Base-by-base conservation (phyloP, 2,797 vertebrate species). In the Enteromius unitaeniatus region DNA sequence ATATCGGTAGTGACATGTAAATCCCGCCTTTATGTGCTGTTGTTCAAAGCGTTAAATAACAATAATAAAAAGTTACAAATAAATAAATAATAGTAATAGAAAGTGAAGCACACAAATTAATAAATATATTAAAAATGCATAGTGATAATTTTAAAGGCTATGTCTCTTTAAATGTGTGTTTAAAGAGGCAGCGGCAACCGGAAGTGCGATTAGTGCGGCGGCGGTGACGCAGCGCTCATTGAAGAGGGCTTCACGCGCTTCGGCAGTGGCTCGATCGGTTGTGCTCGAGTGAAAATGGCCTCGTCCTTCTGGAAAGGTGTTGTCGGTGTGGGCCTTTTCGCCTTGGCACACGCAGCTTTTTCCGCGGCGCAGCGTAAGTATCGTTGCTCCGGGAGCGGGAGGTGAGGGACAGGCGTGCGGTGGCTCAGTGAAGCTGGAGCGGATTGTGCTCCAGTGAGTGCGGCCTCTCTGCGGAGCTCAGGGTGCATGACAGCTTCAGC, bases 291-390 rank as follows among this genome's bases (percentile, higher is more conserved):
- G 86, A 93, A 93, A 87, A 97, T 97, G 97, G 96, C 97, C 88
- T 96, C 96, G 88, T 97, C 97, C 86, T 94, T 98, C 79, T 99
- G 97, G 98, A 99, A 98, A 94, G 96, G 96, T 91, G 92, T 98
- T 82, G 97, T 98, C 85, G 96, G 97, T 60, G 86, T 98, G 53
- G 98, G 98, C 83, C 95, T 99, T 1, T 97, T 99, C 88, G 96
- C 97, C 11, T 90, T 99, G 92, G 97, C 97, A 58, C 97, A 99
- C 60, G 96, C 97, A n/a, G 97, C 97, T 78, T 99, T 99, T 89
- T 98, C 97, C 11, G 97, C 97, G 45, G 98, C 97, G 84, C 98
- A 99, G 88, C 97, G 97, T 99, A 89, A 98, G 98, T 97, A 28
- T 77, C 0, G 3, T 13, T 31, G 0, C 15, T 67, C 31, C 1